Evolutionary conservation across 2,113 vertebrate species (phyloP), one percentile per base, ranked within the genome.

Genomic region (Saguinus imperator): DNA sequence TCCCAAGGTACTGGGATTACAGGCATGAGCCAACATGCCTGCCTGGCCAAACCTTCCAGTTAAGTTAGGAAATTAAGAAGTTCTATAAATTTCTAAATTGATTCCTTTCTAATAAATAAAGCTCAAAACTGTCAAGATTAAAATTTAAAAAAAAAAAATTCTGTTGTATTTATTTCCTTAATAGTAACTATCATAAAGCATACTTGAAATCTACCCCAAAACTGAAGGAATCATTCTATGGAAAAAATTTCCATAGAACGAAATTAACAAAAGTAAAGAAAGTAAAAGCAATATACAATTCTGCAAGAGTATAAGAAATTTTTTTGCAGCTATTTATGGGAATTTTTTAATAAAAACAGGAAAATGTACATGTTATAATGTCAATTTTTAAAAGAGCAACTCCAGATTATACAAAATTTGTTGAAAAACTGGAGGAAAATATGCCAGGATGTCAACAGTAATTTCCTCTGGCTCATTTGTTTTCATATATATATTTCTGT

Each of bases 51-150:
- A 13, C 27, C 27, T 64, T 64, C 64, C 58, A 93, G 55, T 58
- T 84, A 91, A 66, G 68, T 73, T 75, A 85, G 73, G 58, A 87
- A 94, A 84, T 92, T 68, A 92, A 55, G 18, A 91, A 50, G 57
- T 61, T 88, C 37, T 37, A 57, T 75, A 73, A 72, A 82, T 77
- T 90, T 87, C 81, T 58, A 87, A 76, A 52, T 4, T 77, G 61
- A 87, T 83, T 77, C 21, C n/a, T 96, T 92, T 82, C 84, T 48
- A n/a, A 3, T 27, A 10, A 82, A 61, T 11, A 95, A 66, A 80
- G 8, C 10, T 76, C 45, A 86, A 94, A 76, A 83, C 58, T 58
- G 18, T 79, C 80, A 83, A 79, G 52, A 84, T 18, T 45, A 90
- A 92, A 83, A 79, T 89, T 9, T 3, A 40, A 14, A 43, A 92